Percentiles rank a stretch among this genome's conserved stretches.
Evolutionary conservation across 2,113 vertebrate genomes (phyloP).

Genomic region (Lonchura striata): DNA sequence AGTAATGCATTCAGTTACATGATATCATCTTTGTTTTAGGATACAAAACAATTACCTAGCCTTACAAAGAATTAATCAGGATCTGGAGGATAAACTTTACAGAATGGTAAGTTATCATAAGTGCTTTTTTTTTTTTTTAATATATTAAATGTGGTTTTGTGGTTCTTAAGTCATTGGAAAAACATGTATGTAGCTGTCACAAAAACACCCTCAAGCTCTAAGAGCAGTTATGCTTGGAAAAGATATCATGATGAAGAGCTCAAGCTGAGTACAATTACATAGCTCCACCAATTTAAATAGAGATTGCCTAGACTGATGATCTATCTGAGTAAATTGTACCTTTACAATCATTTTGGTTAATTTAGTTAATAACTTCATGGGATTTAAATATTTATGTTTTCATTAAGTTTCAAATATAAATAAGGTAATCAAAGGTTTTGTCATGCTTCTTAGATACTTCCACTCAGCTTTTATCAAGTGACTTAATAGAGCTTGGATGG

Average conservation of each 20-base stretch:
- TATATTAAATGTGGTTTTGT: background rate
- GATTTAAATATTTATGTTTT: conserved; percentile 22
- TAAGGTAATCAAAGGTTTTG: background rate
- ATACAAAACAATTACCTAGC: conserved; percentile 95
- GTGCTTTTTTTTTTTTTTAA: background rate
- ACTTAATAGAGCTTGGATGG: background rate
- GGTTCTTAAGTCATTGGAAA: background rate
- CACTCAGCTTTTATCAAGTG: background rate
- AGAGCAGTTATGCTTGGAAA: background rate
- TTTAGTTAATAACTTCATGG: conserved; percentile 23
- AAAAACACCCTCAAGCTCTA: background rate
- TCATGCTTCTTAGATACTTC: background rate
- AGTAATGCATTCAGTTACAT: background rate
- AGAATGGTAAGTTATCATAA: conserved; percentile 81
- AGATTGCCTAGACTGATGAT: background rate
- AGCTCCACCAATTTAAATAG: background rate
- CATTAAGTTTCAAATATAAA: conserved; percentile 7
- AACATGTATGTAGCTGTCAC: background rate
- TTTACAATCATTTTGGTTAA: conserved; percentile 33
- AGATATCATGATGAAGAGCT: background rate
- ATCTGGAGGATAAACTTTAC: conserved; percentile 94
- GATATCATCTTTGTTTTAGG: conserved; percentile 73
- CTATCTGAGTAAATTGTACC: background rate
- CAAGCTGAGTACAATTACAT: background rate
- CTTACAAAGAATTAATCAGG: conserved; percentile 95